These are phyloP conservation scores for Ia io DNA, from an alignment of 2,113 vertebrate species.

Conservation along the genomic window DNA sequence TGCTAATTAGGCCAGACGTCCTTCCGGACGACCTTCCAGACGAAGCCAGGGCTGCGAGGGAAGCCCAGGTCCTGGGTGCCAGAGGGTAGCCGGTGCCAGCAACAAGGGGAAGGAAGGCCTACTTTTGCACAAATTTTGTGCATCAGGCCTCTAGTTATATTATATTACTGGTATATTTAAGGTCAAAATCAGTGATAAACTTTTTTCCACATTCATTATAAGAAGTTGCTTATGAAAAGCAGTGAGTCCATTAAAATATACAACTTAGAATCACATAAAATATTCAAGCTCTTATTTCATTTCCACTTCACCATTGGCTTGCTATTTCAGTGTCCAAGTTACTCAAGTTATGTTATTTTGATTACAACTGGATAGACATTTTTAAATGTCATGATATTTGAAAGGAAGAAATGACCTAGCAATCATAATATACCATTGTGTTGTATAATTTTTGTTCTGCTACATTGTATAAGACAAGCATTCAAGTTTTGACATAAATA, in stretches of 20 bases:
- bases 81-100: too few species aligned
- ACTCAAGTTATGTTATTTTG: conserved; percentile 57
- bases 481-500: conserved; percentile 37
- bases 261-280: background rate
- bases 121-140: too few species aligned
- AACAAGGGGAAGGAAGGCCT: too few species aligned
- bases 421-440: conserved; percentile 46
- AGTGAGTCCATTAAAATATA: background rate
- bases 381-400: conserved; percentile 73
- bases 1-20: too few species aligned
- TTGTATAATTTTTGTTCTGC: conserved; percentile 37
- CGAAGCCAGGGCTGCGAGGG: too few species aligned
- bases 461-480: background rate
- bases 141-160: background rate
- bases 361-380: conserved; percentile 55
- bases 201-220: background rate
- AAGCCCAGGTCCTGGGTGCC: too few species aligned
- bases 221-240: background rate
- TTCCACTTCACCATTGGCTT: conserved; percentile 31
- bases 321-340: conserved; percentile 27
- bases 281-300: conserved; percentile 29
- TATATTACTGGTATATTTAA: conserved; percentile 13
- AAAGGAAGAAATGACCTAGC: conserved; percentile 7
- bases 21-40: too few species aligned
- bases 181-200: background rate